Evolutionary conservation across 1,140 invertebrate species (phyloP).

Genomic region (Drosophila nigromelanica): DNA sequence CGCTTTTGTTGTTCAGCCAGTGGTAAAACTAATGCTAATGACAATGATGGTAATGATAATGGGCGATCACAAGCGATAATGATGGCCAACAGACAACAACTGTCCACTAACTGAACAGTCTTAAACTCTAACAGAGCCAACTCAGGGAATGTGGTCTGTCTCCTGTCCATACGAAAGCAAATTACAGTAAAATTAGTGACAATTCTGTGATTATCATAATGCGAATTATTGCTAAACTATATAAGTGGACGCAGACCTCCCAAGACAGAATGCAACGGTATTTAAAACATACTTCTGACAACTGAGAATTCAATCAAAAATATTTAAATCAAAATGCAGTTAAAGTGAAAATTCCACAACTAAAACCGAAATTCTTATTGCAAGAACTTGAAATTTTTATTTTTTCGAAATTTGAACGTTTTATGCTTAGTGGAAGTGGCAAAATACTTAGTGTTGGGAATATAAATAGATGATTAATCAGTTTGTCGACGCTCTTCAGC

Average conservation of each 20-base stretch:
- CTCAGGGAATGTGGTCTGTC: slow-evolving; percentile 23
- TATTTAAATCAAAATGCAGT: too few species aligned
- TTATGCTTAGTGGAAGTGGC: too few species aligned
- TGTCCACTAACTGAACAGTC: slow-evolving; percentile 53
- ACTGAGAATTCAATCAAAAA: too few species aligned
- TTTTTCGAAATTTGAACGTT: too few species aligned
- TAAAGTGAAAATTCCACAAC: too few species aligned
- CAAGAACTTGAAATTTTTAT: too few species aligned
- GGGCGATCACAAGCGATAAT: slow-evolving; percentile 54
- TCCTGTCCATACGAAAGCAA: slow-evolving; percentile 2
- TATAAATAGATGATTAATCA: background rate
- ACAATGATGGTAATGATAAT: slow-evolving; percentile 53
- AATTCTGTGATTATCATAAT: slow-evolving; percentile 30
- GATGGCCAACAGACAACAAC: slow-evolving; percentile 27
- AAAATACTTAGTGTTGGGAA: too few species aligned
- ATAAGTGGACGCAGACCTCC: slow-evolving; percentile 8
- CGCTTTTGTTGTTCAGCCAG: slow-evolving; percentile 14
- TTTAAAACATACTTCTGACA: too few species aligned
- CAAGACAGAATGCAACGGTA: slow-evolving; percentile 4
- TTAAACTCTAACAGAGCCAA: slow-evolving; percentile 9
- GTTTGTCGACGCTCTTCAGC: background rate
- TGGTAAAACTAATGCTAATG: slow-evolving; percentile 18
- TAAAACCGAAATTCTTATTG: too few species aligned
- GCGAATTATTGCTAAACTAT: slow-evolving; percentile 15
- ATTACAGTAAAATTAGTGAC: slow-evolving; percentile 59